Conservation (phyloP, 2,113 vertebrate species). For the Phylloscopus whistleri region DNA sequence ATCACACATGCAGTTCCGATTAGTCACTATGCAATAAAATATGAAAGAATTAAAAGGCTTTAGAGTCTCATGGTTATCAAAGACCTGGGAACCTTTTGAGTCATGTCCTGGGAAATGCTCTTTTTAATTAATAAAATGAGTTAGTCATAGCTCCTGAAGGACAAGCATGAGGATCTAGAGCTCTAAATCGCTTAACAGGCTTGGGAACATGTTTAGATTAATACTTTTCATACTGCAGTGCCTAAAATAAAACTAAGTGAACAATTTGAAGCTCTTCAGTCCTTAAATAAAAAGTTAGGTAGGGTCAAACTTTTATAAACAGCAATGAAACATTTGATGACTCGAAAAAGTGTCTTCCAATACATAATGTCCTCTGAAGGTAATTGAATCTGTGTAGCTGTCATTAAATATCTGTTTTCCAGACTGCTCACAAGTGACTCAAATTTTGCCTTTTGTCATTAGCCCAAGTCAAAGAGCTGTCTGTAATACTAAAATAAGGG, state of each 20-base stretch:
- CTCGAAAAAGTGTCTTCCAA: background rate
- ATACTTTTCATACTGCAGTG: background rate
- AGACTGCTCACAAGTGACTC: background rate
- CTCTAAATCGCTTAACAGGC: background rate
- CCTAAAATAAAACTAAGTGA: background rate
- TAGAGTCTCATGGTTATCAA: background rate
- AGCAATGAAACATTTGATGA: background rate
- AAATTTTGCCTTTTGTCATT: background rate
- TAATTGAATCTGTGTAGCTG: background rate
- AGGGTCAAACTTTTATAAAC: background rate
- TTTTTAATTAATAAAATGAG: background rate
- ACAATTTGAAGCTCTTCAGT: background rate
- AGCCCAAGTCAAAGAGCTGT: background rate
- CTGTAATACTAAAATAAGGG: background rate
- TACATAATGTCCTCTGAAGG: background rate
- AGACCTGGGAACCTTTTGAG: background rate
- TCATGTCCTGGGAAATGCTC: background rate
- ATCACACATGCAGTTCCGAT: background rate
- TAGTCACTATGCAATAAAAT: background rate
- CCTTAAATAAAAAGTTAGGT: background rate
- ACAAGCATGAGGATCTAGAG: background rate
- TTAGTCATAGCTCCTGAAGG: background rate
- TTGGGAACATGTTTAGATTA: background rate
- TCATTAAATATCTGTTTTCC: background rate
- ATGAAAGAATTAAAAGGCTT: background rate